These are phyloP conservation scores for Brotogeris chrysoptera DNA, from an alignment of 2,797 vertebrate species.

Conservation along the genomic window DNA sequence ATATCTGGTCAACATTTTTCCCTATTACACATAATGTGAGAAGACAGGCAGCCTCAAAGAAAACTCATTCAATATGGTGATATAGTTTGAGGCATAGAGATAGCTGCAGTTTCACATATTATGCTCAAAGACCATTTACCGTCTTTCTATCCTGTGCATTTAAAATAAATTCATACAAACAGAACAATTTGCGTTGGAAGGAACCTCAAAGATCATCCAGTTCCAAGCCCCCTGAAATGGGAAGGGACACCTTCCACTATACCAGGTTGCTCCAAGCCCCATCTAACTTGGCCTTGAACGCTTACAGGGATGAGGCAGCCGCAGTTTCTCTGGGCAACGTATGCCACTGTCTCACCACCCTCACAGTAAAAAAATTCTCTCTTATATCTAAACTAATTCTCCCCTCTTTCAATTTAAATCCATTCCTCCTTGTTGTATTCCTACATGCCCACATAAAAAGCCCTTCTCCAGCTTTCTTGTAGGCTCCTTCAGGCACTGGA, in stretches of 20 bases:
- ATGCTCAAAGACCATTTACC: not conserved
- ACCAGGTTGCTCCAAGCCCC: rapidly evolving
- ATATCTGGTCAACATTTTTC: not conserved
- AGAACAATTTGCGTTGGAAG: not conserved
- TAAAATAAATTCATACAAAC: not conserved
- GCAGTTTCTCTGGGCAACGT: not conserved
- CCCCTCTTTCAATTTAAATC: not conserved
- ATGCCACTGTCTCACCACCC: not conserved
- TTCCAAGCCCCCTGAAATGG: not conserved
- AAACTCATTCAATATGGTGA: not conserved
- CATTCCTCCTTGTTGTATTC: not conserved
- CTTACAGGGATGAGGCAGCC: not conserved
- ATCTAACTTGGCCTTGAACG: rapidly evolving
- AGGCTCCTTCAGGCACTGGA: rapidly evolving
- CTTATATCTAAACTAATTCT: not conserved
- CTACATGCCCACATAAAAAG: not conserved
- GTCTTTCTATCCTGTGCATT: not conserved
- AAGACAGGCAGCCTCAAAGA: not conserved
- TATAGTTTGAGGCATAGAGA: rapidly evolving
- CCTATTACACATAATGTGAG: not conserved
- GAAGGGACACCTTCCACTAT: rapidly evolving
- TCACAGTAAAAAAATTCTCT: rapidly evolving
- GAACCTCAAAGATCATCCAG: rapidly evolving
- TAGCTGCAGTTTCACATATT: not conserved
- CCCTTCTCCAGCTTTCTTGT: not conserved